phyloP scores from a whole-genome alignment of 2,888 invertebrate genomes.

The Dichetophora obliterata region DNA sequence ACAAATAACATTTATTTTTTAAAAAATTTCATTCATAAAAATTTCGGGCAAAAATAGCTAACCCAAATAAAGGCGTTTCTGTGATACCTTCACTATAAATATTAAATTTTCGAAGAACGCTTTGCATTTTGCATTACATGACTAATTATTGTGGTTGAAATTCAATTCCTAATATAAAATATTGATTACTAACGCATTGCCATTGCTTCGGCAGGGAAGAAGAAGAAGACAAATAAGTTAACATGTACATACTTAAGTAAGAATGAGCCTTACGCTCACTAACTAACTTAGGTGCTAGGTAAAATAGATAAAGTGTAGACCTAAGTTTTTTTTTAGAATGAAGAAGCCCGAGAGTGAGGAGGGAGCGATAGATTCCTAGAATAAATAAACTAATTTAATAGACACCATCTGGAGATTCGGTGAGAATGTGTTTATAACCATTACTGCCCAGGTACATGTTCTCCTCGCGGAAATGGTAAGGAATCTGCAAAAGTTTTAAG shows the following conservation, averaged over 20 bases:
- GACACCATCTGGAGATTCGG: slow-evolving; percentile 65
- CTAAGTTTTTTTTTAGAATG: neutral
- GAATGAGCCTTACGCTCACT: neutral
- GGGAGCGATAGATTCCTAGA: neutral
- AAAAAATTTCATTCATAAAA: too few relatives aligned
- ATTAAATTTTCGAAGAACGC: neutral
- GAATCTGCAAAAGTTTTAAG: slow-evolving; percentile 56
- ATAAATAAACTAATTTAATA: slow-evolving; percentile 55
- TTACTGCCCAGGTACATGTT: slow-evolving; percentile 69
- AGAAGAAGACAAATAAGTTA: slow-evolving; percentile 3
- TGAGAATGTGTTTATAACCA: slow-evolving; percentile 68
- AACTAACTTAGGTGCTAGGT: neutral
- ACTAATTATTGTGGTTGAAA: slow-evolving; percentile 10
- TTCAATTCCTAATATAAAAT: slow-evolving; percentile 21
- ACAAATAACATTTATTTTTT: too few relatives aligned
- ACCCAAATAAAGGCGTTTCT: too few relatives aligned
- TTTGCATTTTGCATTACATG: slow-evolving; percentile 1
- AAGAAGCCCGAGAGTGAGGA: neutral
- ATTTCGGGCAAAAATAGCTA: too few relatives aligned
- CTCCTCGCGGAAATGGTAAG: slow-evolving; percentile 67
- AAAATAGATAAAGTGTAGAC: too few relatives aligned
- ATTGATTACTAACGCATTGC: slow-evolving; percentile 3
- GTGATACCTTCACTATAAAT: too few relatives aligned
- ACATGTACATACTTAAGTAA: too few relatives aligned
- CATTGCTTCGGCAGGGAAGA: slow-evolving; percentile 3